These are phyloP conservation scores for Ciconia maguari DNA, from an alignment of 2,113 vertebrate genomes.

Conservation along the genomic window DNA sequence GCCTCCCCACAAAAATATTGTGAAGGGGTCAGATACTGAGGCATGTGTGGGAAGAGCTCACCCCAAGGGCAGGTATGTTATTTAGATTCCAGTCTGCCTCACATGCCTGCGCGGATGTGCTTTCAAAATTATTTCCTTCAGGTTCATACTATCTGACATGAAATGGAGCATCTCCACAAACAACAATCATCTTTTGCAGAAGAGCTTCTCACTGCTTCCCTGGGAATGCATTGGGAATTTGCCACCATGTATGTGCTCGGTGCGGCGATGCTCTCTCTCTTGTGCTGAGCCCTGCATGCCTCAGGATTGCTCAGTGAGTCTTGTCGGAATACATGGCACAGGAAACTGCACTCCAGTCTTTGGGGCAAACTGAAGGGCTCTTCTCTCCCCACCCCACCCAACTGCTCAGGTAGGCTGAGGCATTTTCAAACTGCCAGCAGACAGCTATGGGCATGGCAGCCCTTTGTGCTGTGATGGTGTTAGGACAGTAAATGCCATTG, in stretches of 20 bases:
- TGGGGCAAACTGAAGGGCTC: not conserved
- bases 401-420: not conserved
- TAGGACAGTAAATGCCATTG: not conserved
- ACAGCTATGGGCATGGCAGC: not conserved
- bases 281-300: not conserved
- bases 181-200: not conserved
- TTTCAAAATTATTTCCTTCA: not conserved
- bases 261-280: rapidly evolving
- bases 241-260: not conserved
- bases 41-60: not conserved
- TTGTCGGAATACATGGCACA: not conserved
- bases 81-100: not conserved
- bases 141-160: not conserved
- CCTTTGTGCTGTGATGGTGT: not conserved
- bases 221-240: not conserved
- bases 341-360: not conserved
- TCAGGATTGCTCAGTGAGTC: not conserved
- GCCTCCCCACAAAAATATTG: not conserved
- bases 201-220: not conserved
- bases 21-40: not conserved
- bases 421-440: not conserved
- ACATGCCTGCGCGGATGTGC: not conserved
- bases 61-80: not conserved
- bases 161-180: not conserved
- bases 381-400: not conserved